These are phyloP conservation scores for Distichodus sexfasciatus DNA, from an alignment of 2,797 vertebrate species.

Conservation along the genomic window DNA sequence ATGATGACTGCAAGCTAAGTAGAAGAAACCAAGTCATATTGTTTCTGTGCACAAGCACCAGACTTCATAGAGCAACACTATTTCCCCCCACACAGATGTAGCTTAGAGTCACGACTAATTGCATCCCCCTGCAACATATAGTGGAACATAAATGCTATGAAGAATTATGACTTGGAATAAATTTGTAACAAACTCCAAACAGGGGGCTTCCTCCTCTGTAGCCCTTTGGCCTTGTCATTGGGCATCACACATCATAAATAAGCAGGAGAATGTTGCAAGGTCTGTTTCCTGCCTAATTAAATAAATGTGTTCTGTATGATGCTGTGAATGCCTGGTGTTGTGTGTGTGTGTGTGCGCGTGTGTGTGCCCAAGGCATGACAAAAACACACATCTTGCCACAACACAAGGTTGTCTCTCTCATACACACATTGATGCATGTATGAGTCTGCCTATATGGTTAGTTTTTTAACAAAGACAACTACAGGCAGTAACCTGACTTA, in stretches of 20 bases:
- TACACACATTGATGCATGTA: slow-evolving; percentile 27
- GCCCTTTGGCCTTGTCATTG: slow-evolving; percentile 57
- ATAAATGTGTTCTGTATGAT: slow-evolving; percentile 57
- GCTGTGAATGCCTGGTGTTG: slow-evolving; percentile 49
- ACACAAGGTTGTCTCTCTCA: neutral
- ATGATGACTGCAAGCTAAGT: neutral
- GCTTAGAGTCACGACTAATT: slow-evolving; percentile 63
- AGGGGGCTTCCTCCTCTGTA: slow-evolving; percentile 58
- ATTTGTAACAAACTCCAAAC: slow-evolving; percentile 48
- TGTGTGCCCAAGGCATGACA: slow-evolving; percentile 59
- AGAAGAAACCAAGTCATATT: slow-evolving; percentile 8
- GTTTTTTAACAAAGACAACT: slow-evolving; percentile 53
- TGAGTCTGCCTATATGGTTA: slow-evolving; percentile 41
- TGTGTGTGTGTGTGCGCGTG: too few species aligned
- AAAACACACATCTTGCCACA: slow-evolving; percentile 32
- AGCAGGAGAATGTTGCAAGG: slow-evolving; percentile 61
- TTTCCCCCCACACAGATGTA: slow-evolving; percentile 48
- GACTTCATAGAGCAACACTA: slow-evolving; percentile 51
- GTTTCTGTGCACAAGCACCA: slow-evolving; percentile 13
- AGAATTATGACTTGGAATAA: slow-evolving; percentile 59
- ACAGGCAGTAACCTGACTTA: slow-evolving; percentile 26
- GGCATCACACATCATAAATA: slow-evolving; percentile 73
- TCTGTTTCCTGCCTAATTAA: slow-evolving; percentile 75
- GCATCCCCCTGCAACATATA: slow-evolving; percentile 50
- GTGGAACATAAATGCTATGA: slow-evolving; percentile 50